phyloP scores from a whole-genome alignment of 2,888 invertebrate genomes.

The Empis stercorea region DNA sequence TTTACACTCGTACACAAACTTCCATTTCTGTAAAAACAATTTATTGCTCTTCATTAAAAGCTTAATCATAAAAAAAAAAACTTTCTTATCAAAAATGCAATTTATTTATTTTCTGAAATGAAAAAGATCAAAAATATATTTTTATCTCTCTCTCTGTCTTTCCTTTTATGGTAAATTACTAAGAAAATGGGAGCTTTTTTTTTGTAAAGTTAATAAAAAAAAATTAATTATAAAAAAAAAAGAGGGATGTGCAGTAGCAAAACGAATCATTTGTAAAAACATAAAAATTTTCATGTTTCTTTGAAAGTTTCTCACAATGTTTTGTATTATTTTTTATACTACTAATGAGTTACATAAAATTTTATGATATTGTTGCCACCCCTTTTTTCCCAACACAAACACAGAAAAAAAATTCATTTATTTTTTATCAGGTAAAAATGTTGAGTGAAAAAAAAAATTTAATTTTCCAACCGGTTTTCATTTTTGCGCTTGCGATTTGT shows the following conservation, averaged over 20 bases:
- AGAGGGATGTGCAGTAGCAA: not conserved
- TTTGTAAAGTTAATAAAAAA: not conserved
- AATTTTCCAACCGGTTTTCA: not conserved
- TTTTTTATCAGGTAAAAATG: not conserved
- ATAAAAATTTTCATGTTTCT: too few relatives aligned
- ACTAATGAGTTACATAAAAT: not conserved
- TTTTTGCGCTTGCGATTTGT: not conserved
- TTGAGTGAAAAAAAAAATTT: not conserved
- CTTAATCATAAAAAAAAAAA: too few relatives aligned
- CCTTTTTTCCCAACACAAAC: not conserved
- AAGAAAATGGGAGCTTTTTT: not conserved
- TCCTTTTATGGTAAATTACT: not conserved
- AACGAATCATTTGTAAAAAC: not conserved
- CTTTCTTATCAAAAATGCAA: too few relatives aligned
- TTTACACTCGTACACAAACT: too few relatives aligned
- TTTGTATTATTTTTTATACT: too few relatives aligned
- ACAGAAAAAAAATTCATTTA: too few relatives aligned
- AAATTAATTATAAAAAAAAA: not conserved
- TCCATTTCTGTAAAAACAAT: too few relatives aligned
- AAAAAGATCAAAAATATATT: too few relatives aligned
- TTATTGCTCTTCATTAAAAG: too few relatives aligned
- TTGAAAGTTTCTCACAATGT: too few relatives aligned
- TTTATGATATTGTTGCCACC: constrained; percentile 7
- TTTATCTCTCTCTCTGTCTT: too few relatives aligned
- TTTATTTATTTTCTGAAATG: too few relatives aligned